phyloP scores from a whole-genome alignment of 2,888 invertebrate genomes.

The Eucera pruinosa region DNA sequence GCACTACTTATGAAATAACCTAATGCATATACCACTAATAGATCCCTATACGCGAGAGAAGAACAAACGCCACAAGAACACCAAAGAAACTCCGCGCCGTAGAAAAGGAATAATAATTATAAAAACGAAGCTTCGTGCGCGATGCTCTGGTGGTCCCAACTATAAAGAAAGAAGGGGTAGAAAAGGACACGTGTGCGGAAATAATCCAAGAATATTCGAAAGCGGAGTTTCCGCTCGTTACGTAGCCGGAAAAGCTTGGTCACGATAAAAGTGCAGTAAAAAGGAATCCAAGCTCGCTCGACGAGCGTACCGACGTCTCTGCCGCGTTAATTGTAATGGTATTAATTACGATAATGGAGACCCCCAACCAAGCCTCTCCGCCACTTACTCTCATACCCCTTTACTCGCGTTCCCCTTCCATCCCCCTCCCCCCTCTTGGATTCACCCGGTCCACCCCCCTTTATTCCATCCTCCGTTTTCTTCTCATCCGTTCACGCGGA shows the following conservation, averaged over 20 bases:
- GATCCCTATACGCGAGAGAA: no score
- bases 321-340: constrained; percentile 81
- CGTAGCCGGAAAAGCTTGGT: constrained; percentile 64
- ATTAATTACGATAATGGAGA: constrained; percentile 83
- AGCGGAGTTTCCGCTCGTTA: constrained; percentile 57
- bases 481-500: constrained; percentile 58
- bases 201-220: constrained; percentile 53
- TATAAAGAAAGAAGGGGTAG: background rate
- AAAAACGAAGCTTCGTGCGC: no score
- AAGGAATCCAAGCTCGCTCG: constrained; percentile 67
- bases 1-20: no score
- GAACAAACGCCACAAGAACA: no score
- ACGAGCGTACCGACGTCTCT: constrained; percentile 67
- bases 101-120: background rate
- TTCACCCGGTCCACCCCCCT: background rate
- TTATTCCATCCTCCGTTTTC: constrained; percentile 15
- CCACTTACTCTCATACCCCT: constrained; percentile 45
- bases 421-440: background rate
- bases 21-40: no score
- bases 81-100: no score
- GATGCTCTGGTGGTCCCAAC: no score
- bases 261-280: constrained; percentile 73
- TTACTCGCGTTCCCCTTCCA: constrained; percentile 8
- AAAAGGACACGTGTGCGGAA: constrained; percentile 30
- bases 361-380: constrained; percentile 43